These are phyloP conservation scores for Formicarius rufipectus DNA, from an alignment of 2,113 vertebrate genomes.

Conservation along the genomic window DNA sequence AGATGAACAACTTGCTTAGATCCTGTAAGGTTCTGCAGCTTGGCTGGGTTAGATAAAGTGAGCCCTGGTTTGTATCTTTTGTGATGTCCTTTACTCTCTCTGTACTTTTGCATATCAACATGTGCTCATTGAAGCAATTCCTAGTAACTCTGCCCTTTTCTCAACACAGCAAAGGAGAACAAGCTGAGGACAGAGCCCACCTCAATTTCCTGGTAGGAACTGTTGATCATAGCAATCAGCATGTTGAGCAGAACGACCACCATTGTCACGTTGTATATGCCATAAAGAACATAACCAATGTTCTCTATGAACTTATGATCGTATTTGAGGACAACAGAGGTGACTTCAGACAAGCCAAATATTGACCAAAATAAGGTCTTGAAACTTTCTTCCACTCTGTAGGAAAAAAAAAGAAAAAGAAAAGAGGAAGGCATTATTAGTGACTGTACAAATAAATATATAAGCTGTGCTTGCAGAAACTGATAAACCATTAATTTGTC, in stretches of 20 bases:
- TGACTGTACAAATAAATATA: background rate
- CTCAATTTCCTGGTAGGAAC: slow-evolving; percentile 90
- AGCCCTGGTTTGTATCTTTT: background rate
- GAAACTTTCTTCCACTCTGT: slow-evolving; percentile 89
- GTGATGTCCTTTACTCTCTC: background rate
- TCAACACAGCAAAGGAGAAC: background rate
- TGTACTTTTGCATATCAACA: background rate
- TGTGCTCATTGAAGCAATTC: background rate
- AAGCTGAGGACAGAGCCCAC: slow-evolving; percentile 47
- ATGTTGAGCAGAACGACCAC: slow-evolving; percentile 90
- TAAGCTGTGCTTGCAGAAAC: background rate
- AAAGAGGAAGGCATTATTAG: background rate
- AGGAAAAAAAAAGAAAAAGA: background rate
- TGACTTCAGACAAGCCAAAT: slow-evolving; percentile 89
- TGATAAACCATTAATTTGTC: background rate
- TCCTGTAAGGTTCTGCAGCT: background rate
- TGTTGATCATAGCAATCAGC: slow-evolving; percentile 92
- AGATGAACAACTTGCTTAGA: background rate
- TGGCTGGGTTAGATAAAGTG: background rate
- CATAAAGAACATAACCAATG: slow-evolving; percentile 87
- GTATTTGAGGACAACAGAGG: slow-evolving; percentile 88
- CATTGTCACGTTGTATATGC: slow-evolving; percentile 90
- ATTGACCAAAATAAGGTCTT: slow-evolving; percentile 92
- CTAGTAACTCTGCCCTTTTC: background rate
- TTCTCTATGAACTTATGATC: slow-evolving; percentile 92